Base-by-base conservation (phyloP, 2,888 invertebrate genomes). In the Acleris cristana region DNA sequence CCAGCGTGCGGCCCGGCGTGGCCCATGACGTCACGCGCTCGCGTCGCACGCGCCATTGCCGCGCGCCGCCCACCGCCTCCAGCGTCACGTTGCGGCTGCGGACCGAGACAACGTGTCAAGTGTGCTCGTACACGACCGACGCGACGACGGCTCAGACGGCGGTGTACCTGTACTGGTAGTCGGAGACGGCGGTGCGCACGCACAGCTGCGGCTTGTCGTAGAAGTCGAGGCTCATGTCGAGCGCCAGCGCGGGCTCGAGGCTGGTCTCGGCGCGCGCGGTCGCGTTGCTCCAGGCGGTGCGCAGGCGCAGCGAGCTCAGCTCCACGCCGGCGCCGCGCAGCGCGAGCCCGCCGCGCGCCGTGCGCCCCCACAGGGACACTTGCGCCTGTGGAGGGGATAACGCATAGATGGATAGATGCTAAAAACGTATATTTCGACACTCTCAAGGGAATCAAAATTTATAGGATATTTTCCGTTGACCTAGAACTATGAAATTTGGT, bases 151-250 rank as follows among this genome's bases (percentile, higher is more conserved):
- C 26, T 26, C 26, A 26, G 26, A 0, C 26, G 26, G 26, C 6
- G 1, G 6, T 72, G 48, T 59, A 76, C 73, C 57, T 55, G 64
- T 56, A 65, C 23, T 0, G 16, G 72, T 78, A 76, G 49, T 69
- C 71, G 56, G 67, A 79, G 48, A 73, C 55, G 63, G 65, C 49
- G 48, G 73, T 81, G 77, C 87, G 87, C 78, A 88, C 88, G 80
- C 90, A 90, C 70, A 88, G 81, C 78, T 84, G 76, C 73, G 79
- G 77, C 66, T 54, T 75, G 62, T 77, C 79, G 83, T 88, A 87
- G 83, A 89, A 89, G 83, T 90, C 89, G 2, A 55, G 55, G 30
- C 30, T n/a, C 16, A 19, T 40, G 21, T 10, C 40, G 55, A 87
- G 78, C 75, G 86, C 81, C 77, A 83, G 74, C 44, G 75, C 73